Evolutionary conservation across 2,888 invertebrate species (phyloP), one percentile per base, ranked within the genome.

Genomic region (Leptogaster cylindrica): DNA sequence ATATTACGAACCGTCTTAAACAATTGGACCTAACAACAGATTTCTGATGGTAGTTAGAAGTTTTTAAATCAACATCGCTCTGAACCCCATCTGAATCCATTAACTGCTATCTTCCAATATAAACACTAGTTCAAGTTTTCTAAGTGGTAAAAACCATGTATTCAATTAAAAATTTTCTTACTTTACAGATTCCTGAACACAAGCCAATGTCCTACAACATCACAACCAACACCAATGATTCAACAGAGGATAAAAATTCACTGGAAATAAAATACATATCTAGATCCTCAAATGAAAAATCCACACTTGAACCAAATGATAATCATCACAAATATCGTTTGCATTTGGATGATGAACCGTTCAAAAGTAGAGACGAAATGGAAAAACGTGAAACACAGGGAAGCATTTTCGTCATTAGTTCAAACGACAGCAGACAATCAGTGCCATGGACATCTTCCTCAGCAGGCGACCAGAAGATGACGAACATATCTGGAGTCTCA

Each of bases 331-430:
- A 48, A 33, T 33, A 48, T 48, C 69, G 64, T 20, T 64, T 52
- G 31, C 64, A 55, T n/a, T 28, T 64, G 12, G 63, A 63, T 39
- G n/a, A n/a, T n/a, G 66, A 69, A 48, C 64, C 66, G 46, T 55
- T 64, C n/a, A 46, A 48, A 10, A 3, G 7, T 31, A 33, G 20
- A n/a, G 16, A 48, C 48, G 36, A 58, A 39, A 39, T 41, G 14
- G 41, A 58, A 25, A 41, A 63, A 48, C 63, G 18, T 48, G 48
- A 36, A 33, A 63, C 46, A 18, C 33, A 64, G 20, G 64, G 48
- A 12, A 48, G 36, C 48, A 48, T 64, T 18, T 64, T 64, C 33
- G 33, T 64, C 8, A 64, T 64, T 48, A 64, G 64, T 48, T 64
- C 64, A n/a, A 64, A 64, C 48, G 48, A 64, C 12, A 33, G 33